These are phyloP conservation scores for Cherax quadricarinatus DNA, from an alignment of 1,140 invertebrate genomes.

Conservation along the genomic window DNA sequence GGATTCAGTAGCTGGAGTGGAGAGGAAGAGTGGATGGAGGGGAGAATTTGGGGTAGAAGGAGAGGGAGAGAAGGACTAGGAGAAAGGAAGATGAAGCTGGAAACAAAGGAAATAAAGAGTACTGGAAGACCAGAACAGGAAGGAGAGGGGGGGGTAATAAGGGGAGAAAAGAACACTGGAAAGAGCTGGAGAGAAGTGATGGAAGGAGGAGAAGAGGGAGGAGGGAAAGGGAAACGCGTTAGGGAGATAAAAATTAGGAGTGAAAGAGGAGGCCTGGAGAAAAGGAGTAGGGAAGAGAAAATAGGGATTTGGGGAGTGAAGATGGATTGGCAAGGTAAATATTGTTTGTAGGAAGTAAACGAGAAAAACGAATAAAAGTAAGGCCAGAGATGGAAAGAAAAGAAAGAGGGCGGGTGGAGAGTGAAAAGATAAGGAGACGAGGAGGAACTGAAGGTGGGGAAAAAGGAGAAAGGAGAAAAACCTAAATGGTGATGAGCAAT, in stretches of 20 bases:
- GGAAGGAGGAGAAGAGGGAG: neutral
- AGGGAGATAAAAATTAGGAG: too few relatives aligned
- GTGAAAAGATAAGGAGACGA: neutral
- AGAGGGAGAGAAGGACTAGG: neutral
- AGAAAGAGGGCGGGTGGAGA: neutral
- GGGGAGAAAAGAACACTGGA: neutral
- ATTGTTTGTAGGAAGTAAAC: neutral
- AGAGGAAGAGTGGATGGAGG: too few relatives aligned
- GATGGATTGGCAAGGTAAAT: neutral
- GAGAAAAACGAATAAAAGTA: neutral
- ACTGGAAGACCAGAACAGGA: neutral
- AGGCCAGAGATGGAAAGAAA: neutral
- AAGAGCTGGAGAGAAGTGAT: neutral
- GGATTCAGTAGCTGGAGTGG: neutral
- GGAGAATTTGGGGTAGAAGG: neutral
- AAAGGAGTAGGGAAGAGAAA: neutral
- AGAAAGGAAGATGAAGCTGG: too few relatives aligned
- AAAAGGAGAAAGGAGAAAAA: neutral
- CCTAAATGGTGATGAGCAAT: too few relatives aligned
- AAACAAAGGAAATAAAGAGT: too few relatives aligned
- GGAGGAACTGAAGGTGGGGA: neutral
- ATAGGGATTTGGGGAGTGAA: neutral
- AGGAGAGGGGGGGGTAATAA: neutral
- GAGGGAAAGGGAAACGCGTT: neutral
- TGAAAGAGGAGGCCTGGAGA: too few relatives aligned